Evolutionary conservation across 2,797 vertebrate genomes (phyloP).

Genomic region (Anguilla pacifica): DNA sequence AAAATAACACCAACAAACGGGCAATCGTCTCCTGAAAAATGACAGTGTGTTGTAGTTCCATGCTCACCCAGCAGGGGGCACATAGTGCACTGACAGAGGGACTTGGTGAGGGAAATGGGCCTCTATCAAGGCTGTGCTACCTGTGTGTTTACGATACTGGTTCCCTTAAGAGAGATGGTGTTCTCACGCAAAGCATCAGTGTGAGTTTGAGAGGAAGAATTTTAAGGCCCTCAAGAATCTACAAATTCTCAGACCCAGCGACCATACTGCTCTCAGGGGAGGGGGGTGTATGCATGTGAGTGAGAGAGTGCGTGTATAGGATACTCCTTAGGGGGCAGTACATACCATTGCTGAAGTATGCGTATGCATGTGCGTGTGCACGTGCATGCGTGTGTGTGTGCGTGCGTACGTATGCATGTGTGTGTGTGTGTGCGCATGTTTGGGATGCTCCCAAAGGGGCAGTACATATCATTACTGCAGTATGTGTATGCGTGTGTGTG

Average conservation of each 20-base stretch:
- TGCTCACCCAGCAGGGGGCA: neutral
- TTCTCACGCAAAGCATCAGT: neutral
- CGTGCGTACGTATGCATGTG: constrained; percentile 1
- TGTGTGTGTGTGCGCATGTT: neutral
- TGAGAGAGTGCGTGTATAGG: neutral
- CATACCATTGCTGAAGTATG: neutral
- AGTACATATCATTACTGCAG: neutral
- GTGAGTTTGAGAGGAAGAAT: neutral
- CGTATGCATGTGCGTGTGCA: neutral
- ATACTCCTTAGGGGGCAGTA: neutral
- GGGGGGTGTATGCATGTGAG: neutral
- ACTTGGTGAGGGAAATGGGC: neutral
- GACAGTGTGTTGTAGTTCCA: neutral
- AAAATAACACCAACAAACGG: neutral
- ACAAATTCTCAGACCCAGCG: neutral
- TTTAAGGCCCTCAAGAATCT: neutral
- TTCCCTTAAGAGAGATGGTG: neutral
- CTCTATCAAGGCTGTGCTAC: neutral
- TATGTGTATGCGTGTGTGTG: too few species aligned
- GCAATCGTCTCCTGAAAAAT: neutral
- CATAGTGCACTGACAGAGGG: neutral
- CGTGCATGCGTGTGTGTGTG: neutral
- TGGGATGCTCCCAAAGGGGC: neutral
- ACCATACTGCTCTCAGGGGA: too few species aligned
- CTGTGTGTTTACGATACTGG: neutral